Evolutionary conservation across 2,113 vertebrate genomes (phyloP).

Genomic region (Corvus cornix): DNA sequence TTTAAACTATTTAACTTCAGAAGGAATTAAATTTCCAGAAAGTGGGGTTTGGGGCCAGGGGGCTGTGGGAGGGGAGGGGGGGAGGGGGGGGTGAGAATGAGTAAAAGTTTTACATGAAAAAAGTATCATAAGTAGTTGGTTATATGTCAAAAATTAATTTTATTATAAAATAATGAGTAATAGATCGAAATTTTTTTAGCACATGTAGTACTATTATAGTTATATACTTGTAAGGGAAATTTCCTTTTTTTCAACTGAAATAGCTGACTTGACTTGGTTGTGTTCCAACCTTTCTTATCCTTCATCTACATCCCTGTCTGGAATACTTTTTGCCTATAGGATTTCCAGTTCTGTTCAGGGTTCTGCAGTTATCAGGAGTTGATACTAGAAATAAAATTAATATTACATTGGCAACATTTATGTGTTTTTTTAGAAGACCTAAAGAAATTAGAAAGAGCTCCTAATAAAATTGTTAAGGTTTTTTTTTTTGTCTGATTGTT

Average conservation of each 20-base stretch:
- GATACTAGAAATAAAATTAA: background rate
- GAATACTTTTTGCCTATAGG: background rate
- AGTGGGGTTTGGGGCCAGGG: background rate
- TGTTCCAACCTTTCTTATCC: background rate
- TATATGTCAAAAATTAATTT: background rate
- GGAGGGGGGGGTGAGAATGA: background rate
- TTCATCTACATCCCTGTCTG: background rate
- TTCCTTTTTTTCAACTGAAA: background rate
- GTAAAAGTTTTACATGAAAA: background rate
- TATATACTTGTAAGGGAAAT: background rate
- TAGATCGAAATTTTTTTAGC: background rate
- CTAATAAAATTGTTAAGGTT: background rate
- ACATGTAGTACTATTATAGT: background rate
- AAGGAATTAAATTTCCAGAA: background rate
- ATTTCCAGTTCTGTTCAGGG: background rate
- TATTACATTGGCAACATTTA: background rate
- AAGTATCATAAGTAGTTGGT: background rate
- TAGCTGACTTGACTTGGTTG: background rate
- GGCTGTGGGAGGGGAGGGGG: fast-evolving
- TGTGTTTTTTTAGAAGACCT: background rate
- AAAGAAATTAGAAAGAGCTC: background rate
- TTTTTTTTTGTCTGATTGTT: background rate
- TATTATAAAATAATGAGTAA: background rate
- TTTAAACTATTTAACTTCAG: background rate
- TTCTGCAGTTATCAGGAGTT: background rate